Evolutionary conservation across 1,140 invertebrate species (phyloP), one percentile per base, ranked within the genome.

Genomic region (Sycophila sp.): DNA sequence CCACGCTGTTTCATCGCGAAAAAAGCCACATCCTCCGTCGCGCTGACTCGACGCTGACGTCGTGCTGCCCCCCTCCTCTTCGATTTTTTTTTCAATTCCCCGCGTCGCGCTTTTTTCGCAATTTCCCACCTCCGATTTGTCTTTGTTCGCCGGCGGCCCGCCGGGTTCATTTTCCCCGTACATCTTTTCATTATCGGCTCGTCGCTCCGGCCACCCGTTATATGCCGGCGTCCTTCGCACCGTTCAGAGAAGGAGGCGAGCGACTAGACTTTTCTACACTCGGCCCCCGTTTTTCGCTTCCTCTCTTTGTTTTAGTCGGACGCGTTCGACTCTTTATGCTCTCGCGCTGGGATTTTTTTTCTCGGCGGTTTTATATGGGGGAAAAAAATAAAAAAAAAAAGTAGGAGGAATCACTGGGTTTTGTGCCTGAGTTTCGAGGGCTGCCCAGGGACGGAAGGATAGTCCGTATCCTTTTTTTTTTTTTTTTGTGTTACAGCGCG

Each of bases 161-260:
- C 5, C 56, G 7, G 17, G n/a, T 45, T 55, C 51, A 55, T 55
- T 45, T 40, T 47, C 63, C 55, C 60, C 55, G 30, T 55, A 34
- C 56, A 62, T 66, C 42, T 59, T 66, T 65, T 62, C 60, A 59
- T 60, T 60, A 60, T 60, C 58, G 40, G 34, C 58, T n/a, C 55
- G 45, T 55, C 22, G n/a, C 53, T 45, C 7, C 26, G 15, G 22
- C 24, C 53, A n/a, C 49, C 26, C 26, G 22, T 42, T 26, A 60
- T n/a, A n/a, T n/a, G n/a, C n/a, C n/a, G 19, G 55, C 32, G 55
- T 32, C 34, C 34, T 58, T 58, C 34, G 17, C 30, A n/a, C 8
- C 15, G 49, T n/a, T 22, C 10, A 22, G 17, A 34, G n/a, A 40
- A 58, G 34, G 53, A n/a, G 49, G 49, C 17, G 51, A 34, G 26